These are phyloP conservation scores for Bufotes viridis DNA, from an alignment of 2,797 vertebrate species.

Conservation along the genomic window DNA sequence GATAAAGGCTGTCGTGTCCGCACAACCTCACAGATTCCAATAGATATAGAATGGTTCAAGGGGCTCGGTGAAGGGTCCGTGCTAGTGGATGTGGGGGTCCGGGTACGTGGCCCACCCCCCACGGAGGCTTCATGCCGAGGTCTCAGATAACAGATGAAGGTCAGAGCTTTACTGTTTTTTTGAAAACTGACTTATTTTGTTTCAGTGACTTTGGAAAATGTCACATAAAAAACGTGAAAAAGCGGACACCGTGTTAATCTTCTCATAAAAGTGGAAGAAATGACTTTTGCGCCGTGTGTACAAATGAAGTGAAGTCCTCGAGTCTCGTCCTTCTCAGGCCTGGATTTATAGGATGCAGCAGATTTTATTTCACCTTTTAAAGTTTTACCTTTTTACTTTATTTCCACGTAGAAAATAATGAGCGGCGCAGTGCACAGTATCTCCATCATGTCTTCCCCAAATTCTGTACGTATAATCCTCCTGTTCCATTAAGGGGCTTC, in stretches of 20 bases:
- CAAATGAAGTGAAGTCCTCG: not conserved
- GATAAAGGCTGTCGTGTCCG: too few species aligned
- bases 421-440: not conserved
- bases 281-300: not conserved
- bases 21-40: too few species aligned
- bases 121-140: not conserved
- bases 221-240: not conserved
- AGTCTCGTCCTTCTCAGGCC: not conserved
- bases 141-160: not conserved
- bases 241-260: not conserved
- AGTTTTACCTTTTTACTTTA: not conserved
- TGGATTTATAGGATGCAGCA: not conserved
- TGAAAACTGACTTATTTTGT: not conserved
- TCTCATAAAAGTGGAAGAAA: not conserved
- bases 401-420: not conserved
- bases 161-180: not conserved
- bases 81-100: not conserved
- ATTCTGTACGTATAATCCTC: too few species aligned
- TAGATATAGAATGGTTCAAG: too few species aligned
- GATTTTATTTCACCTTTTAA: slow-evolving; percentile 1
- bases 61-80: not conserved
- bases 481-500: too few species aligned
- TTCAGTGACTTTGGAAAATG: not conserved
- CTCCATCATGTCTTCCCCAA: not conserved
- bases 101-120: not conserved